phyloP scores from a whole-genome alignment of 2,113 vertebrate species.

The Apistogramma diplotaenia region DNA sequence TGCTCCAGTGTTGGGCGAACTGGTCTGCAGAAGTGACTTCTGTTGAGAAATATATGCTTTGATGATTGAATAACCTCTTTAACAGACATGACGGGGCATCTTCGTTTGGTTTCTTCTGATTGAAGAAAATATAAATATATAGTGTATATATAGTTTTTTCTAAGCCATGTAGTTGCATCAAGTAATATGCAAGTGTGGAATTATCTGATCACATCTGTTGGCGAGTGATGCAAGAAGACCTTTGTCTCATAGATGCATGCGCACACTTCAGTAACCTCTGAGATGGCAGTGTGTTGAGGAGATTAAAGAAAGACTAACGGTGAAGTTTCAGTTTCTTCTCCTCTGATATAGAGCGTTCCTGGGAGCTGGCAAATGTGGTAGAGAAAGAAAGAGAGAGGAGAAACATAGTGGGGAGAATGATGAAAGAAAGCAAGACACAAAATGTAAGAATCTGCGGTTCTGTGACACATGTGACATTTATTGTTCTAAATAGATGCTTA shows the following conservation, averaged over 20 bases:
- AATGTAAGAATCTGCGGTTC: not conserved
- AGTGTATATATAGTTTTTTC: too few relatives aligned
- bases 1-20: not conserved
- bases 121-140: too few relatives aligned
- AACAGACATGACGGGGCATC: not conserved
- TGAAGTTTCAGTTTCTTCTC: conserved; percentile 34
- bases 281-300: conserved; percentile 8
- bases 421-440: not conserved
- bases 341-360: conserved; percentile 41
- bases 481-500: conserved; percentile 12
- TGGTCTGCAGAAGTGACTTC: conserved; percentile 1
- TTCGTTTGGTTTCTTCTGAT: not conserved
- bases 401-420: not conserved
- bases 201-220: not conserved
- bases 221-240: not conserved
- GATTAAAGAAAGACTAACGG: conserved; percentile 54
- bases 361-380: not conserved
- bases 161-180: not conserved
- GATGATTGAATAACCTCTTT: not conserved
- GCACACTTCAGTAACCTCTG: conserved; percentile 23
- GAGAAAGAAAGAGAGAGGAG: not conserved
- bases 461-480: not conserved
- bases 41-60: conserved; percentile 11
- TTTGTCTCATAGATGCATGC: not conserved
- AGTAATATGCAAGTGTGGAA: not conserved